Conservation (phyloP, 2,888 invertebrate genomes). For the Synergus japonicus region DNA sequence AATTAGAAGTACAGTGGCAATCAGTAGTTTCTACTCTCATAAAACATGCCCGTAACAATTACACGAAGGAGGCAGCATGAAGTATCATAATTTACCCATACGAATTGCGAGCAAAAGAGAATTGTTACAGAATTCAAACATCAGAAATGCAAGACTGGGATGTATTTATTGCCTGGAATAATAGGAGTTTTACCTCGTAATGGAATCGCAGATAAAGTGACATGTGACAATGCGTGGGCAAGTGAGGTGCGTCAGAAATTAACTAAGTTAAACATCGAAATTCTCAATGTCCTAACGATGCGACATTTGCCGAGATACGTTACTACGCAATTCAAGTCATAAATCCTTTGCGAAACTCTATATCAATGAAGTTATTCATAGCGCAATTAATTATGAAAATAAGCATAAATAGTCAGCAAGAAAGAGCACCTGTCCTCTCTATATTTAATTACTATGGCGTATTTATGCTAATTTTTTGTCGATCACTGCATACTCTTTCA, state of each 20-base stretch:
- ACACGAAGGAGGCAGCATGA: not conserved
- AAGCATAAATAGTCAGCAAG: constrained; percentile 25
- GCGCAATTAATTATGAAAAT: constrained; percentile 58
- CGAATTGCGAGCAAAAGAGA: not conserved
- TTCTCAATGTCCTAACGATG: constrained; percentile 44
- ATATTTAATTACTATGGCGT: not conserved
- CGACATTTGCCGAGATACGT: constrained; percentile 42
- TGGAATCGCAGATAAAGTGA: not conserved
- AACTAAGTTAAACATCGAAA: constrained; percentile 55
- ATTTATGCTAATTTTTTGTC: constrained; percentile 16
- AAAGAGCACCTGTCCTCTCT: too few species aligned
- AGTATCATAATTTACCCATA: not conserved
- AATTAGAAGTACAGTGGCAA: not conserved
- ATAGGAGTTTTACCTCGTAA: constrained; percentile 24
- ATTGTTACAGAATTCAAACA: not conserved
- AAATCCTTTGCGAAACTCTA: constrained; percentile 61
- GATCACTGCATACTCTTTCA: not conserved
- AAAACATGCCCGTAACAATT: not conserved
- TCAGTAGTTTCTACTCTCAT: not conserved
- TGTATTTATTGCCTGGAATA: constrained; percentile 8
- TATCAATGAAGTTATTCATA: constrained; percentile 62
- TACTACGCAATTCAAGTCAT: constrained; percentile 60
- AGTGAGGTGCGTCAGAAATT: constrained; percentile 51
- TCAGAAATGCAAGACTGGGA: not conserved
- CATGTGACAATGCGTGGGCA: constrained; percentile 26